Base-by-base conservation (phyloP, 2,888 invertebrate genomes). In the Trilocha varians region DNA sequence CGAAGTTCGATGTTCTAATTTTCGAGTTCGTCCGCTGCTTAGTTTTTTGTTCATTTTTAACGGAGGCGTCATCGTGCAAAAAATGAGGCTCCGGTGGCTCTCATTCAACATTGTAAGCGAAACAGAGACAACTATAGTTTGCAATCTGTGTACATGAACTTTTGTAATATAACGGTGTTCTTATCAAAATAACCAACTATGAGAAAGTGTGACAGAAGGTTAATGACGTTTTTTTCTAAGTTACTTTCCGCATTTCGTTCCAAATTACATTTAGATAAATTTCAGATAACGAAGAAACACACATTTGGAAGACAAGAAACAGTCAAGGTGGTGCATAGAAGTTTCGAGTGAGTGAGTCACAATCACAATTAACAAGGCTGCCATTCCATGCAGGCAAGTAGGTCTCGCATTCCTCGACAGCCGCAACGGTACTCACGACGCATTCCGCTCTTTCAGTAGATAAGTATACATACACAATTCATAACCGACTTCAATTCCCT, bases 401-500 rank as follows among this genome's bases (percentile, higher is more conserved):
- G 78, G 83, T 67, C 79, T 78, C 74, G 75, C 83, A 84, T 83
- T 82, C 85, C 83, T 62, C 59, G 57, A 68, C 64, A 60, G 61
- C 53, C 69, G 57, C 78, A 85, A 84, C 85, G 85, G 85, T 84
- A 85, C 83, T 80, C 70, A 58, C 66, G 70, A 75, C 78, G 74
- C 83, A 79, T 83, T 82, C 80, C 77, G 16, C 39, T 14, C 37
- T 18, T 56, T 59, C 49, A 45, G 38, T 35, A 39, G 32, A 34
- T 39, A 34, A 13, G 41, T 32, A 6, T 13, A 18, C 32, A 25
- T 32, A 32, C 32, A 16, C 32, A 38, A 34, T 34, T 63, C 60
- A 59, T 58, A 61, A 59, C 55, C 70, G 75, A 77, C 77, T 78
- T 73, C 74, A 65, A 82, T 66, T 72, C 70, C 64, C 65, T 52